These are phyloP conservation scores for Petaurus breviceps DNA, from an alignment of 2,113 vertebrate genomes.

Conservation along the genomic window DNA sequence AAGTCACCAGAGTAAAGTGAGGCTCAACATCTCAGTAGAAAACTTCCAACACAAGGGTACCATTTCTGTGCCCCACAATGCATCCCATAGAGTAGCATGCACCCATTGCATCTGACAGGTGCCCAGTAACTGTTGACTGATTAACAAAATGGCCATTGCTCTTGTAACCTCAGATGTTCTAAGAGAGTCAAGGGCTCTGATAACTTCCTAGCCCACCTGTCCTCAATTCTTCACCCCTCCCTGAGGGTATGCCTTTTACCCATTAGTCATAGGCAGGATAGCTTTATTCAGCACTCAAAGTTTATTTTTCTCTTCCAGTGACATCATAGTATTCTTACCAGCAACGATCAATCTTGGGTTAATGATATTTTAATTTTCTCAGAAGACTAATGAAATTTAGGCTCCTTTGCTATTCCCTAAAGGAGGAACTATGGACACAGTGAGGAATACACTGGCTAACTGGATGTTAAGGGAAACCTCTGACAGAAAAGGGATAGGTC, in stretches of 20 bases:
- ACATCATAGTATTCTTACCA: slow-evolving; percentile 41
- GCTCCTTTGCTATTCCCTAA: slow-evolving; percentile 39
- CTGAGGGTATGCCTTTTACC: too few species aligned
- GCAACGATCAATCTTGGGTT: slow-evolving; percentile 25
- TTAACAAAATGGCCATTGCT: not conserved
- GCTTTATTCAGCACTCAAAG: slow-evolving; percentile 51
- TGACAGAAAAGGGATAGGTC: not conserved
- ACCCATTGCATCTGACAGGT: not conserved
- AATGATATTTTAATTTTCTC: slow-evolving; percentile 64
- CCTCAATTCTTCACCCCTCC: not conserved
- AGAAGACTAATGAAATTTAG: slow-evolving; percentile 60
- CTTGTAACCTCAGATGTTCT: not conserved
- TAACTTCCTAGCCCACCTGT: not conserved
- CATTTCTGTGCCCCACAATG: not conserved
- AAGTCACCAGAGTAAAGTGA: not conserved
- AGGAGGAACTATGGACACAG: slow-evolving; percentile 14
- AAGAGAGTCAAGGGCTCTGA: not conserved
- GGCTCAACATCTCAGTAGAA: not conserved
- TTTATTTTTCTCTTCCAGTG: slow-evolving; percentile 57
- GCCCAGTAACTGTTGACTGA: not conserved
- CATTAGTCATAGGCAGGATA: not conserved
- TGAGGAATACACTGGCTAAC: not conserved
- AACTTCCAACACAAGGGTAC: not conserved
- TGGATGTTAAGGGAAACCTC: not conserved
- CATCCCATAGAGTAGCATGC: not conserved